phyloP scores from a whole-genome alignment of 2,113 vertebrate species.

The western clawed frog (Xenopus tropicalis) region UCB_Xtro_10.0 CM004445.2:4785501-4786000 shows the following conservation, averaged over 20 bases:
- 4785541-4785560: too few species aligned
- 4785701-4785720: conserved; percentile 98
- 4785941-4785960: not conserved
- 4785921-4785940: conserved; percentile 94
- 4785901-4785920: conserved; percentile 97
- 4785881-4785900: conserved; percentile 95
- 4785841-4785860: conserved; percentile 94
- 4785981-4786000: too few species aligned
- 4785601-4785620: too few species aligned
- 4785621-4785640: too few species aligned
- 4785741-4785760: conserved; percentile 84
- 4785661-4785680: conserved; percentile 95
- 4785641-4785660: conserved; percentile 73
- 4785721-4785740: conserved; percentile 93
- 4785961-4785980: too few species aligned
- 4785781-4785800: too few species aligned
- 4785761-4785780: not conserved
- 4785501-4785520: too few species aligned
- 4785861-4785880: conserved; percentile 88
- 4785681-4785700: conserved; percentile 98
- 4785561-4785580: too few species aligned
- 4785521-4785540: too few species aligned
- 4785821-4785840: not conserved
- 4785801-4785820: not conserved
- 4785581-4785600: too few species aligned